phyloP scores from a whole-genome alignment of 2,797 vertebrate genomes.

The Tapera naevia region DNA sequence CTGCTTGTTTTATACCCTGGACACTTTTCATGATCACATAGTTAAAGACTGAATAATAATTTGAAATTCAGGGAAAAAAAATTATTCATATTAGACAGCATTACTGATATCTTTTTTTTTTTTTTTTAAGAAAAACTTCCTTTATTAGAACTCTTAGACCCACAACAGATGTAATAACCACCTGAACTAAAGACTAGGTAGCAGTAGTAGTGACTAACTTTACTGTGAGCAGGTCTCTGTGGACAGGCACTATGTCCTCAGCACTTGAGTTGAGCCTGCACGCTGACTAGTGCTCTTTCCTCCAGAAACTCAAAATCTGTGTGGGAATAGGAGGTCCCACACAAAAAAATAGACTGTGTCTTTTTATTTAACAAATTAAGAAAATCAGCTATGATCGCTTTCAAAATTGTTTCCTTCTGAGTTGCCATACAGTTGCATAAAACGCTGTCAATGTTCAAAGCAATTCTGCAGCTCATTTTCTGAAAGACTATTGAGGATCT shows the following conservation, averaged over 20 bases:
- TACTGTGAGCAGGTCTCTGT: not conserved
- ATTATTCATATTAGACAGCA: not conserved
- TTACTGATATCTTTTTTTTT: not conserved
- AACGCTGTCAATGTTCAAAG: no score
- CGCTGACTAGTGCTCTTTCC: not conserved
- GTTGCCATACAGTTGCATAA: no score
- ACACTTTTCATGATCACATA: not conserved
- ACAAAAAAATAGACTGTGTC: no score
- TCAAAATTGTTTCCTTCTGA: no score
- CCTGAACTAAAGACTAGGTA: not conserved
- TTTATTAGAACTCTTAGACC: not conserved
- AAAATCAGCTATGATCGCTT: no score
- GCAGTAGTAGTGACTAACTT: not conserved
- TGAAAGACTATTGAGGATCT: no score
- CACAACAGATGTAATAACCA: not conserved
- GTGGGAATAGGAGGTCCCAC: not conserved
- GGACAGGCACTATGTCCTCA: not conserved
- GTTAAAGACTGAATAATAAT: not conserved
- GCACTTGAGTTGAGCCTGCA: rapidly evolving
- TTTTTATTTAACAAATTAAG: no score
- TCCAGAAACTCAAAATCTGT: not conserved
- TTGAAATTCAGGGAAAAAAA: not conserved
- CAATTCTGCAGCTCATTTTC: no score
- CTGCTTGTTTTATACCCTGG: not conserved
- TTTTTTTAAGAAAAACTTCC: not conserved